phyloP scores from a whole-genome alignment of 2,113 vertebrate genomes.

The Felis chaus region DNA sequence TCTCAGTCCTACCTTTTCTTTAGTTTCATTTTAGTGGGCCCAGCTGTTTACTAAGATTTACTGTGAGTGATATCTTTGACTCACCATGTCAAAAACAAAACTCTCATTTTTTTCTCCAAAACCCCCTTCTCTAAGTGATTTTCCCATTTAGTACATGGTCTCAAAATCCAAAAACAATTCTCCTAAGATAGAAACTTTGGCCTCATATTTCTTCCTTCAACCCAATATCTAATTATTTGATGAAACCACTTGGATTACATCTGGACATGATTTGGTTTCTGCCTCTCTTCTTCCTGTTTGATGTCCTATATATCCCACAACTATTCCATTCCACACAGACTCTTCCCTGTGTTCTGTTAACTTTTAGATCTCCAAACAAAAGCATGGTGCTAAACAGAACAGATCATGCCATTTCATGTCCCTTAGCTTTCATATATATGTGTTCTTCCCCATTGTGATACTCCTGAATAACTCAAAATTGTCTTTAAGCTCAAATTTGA shows the following conservation, averaged over 20 bases:
- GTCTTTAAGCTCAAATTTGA: neutral
- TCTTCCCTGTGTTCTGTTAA: neutral
- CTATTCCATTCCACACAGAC: neutral
- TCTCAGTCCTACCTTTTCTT: neutral
- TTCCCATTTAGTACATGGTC: neutral
- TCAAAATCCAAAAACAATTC: neutral
- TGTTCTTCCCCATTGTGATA: no score
- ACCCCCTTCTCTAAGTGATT: neutral
- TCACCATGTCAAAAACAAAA: neutral
- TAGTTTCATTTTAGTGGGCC: neutral
- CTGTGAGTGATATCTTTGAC: neutral
- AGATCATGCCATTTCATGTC: neutral
- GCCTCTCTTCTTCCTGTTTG: neutral
- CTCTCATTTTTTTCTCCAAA: neutral
- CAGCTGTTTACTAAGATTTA: neutral
- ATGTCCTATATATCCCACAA: neutral
- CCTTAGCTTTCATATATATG: neutral
- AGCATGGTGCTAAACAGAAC: neutral
- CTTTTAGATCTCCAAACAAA: neutral
- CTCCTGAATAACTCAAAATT: neutral
- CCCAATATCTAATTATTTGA: neutral
- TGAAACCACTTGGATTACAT: neutral
- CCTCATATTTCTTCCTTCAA: neutral
- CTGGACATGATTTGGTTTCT: neutral
- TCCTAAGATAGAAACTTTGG: neutral